These are phyloP conservation scores for Megalops atlanticus DNA, from an alignment of 2,113 vertebrate genomes.

Conservation along the genomic window DNA sequence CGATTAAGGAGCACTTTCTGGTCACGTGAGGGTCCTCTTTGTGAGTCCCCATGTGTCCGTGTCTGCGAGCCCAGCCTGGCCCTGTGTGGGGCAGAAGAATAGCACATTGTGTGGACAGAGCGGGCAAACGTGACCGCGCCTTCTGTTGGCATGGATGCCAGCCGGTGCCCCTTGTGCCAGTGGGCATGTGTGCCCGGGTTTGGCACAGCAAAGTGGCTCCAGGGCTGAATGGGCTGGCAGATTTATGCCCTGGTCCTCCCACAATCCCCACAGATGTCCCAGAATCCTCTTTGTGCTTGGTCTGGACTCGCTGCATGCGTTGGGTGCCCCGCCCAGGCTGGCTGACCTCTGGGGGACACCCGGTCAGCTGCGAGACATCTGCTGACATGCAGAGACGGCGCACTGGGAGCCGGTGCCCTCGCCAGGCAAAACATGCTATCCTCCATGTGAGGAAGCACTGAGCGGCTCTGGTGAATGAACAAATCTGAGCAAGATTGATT, in stretches of 20 bases:
- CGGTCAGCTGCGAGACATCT: conserved; percentile 1
- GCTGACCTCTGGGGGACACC: background rate
- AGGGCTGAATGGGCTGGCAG: conserved; percentile 21
- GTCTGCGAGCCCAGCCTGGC: background rate
- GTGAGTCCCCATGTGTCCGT: background rate
- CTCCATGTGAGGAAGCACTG: background rate
- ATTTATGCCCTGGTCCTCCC: conserved; percentile 17
- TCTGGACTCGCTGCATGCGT: background rate
- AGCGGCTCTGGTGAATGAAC: too few species aligned
- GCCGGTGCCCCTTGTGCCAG: conserved; percentile 16
- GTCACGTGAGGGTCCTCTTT: background rate
- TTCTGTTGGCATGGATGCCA: conserved; percentile 24
- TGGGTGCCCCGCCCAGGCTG: background rate
- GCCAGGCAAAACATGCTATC: too few species aligned
- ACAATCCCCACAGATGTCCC: conserved; percentile 27
- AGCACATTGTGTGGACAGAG: conserved; percentile 22
- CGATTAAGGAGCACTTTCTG: background rate
- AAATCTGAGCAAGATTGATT: too few species aligned
- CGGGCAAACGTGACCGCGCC: background rate
- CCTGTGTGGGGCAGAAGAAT: conserved; percentile 3
- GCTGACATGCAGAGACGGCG: background rate
- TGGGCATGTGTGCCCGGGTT: conserved; percentile 13
- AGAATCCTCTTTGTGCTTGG: conserved; percentile 12
- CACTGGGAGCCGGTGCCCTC: background rate
- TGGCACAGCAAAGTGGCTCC: conserved; percentile 1